These are phyloP conservation scores for Elgaria multicarinata DNA, from an alignment of 2,113 vertebrate species.

Conservation along the genomic window DNA sequence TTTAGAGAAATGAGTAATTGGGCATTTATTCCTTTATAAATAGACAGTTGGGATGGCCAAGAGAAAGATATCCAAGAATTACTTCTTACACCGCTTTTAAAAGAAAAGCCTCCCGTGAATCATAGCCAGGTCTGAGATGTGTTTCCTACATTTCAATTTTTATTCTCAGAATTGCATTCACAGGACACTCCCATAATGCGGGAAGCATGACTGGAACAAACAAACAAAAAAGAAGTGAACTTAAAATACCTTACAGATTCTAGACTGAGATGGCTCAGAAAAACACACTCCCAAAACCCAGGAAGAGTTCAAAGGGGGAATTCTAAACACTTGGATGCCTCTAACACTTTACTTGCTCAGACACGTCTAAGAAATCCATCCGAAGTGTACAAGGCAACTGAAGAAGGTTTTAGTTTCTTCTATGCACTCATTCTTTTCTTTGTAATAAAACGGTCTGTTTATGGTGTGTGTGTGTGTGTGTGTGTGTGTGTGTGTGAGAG, in stretches of 20 bases:
- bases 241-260: not conserved
- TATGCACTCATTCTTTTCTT: not conserved
- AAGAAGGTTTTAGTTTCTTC: not conserved
- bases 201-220: not conserved
- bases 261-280: not conserved
- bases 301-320: not conserved
- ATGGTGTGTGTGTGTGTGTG: too few relatives aligned
- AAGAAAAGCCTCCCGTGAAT: not conserved
- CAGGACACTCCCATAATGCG: not conserved
- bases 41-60: not conserved
- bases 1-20: not conserved
- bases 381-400: not conserved
- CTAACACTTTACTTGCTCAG: not conserved
- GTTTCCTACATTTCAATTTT: not conserved
- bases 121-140: not conserved
- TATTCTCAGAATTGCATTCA: not conserved
- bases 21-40: not conserved
- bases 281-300: not conserved
- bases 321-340: not conserved
- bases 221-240: not conserved
- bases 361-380: not conserved
- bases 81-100: not conserved
- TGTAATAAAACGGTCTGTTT: not conserved
- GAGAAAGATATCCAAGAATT: not conserved
- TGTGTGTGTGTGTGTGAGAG: not conserved